A percentile compares a stretch with the other conserved stretches of the same genome.
Conservation (phyloP, 2,113 vertebrate species). For the Etheostoma cragini region DNA sequence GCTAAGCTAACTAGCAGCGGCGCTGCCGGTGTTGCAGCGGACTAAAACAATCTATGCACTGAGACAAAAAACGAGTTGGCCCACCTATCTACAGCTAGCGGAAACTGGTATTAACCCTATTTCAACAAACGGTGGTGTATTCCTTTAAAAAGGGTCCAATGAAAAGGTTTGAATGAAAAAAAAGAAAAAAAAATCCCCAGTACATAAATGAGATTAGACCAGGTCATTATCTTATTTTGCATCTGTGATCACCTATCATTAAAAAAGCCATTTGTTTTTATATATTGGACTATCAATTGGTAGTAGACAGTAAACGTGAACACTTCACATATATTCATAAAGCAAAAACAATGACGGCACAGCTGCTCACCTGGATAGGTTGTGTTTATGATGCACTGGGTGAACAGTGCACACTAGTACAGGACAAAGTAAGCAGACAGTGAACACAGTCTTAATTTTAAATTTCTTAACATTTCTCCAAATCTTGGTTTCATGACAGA, state of each 20-base stretch:
- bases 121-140: no score
- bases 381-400: slow-evolving; percentile 17
- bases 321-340: not conserved
- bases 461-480: not conserved
- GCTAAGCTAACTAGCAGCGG: no score
- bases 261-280: not conserved
- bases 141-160: not conserved
- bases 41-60: no score
- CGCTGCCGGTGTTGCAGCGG: no score
- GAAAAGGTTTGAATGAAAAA: not conserved
- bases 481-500: not conserved
- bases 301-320: not conserved
- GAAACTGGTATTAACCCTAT: no score
- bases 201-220: not conserved
- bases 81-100: no score
- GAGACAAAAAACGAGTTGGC: no score
- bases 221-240: not conserved
- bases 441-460: slow-evolving; percentile 2
- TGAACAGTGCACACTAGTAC: not conserved
- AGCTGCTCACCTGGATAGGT: not conserved
- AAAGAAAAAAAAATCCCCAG: not conserved
- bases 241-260: not conserved
- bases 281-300: not conserved
- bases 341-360: slow-evolving; percentile 3
- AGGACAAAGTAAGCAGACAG: slow-evolving; percentile 10